Evolutionary conservation across 2,113 vertebrate genomes (phyloP).

Genomic region (Geothlypis trichas): DNA sequence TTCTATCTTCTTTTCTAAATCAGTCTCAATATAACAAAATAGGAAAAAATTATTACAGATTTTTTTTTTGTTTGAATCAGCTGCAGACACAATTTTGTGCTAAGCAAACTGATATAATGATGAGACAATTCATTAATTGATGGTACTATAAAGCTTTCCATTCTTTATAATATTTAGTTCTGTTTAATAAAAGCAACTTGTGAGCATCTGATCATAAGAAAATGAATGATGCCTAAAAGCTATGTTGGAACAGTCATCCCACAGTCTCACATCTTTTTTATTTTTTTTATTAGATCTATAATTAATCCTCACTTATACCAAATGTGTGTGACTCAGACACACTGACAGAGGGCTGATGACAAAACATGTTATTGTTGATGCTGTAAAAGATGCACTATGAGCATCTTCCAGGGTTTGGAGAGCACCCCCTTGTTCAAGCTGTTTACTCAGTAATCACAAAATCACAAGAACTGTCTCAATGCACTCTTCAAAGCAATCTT

Average conservation of each 20-base stretch:
- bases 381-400: slow-evolving; percentile 21
- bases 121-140: slow-evolving; percentile 13
- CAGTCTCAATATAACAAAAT: not conserved
- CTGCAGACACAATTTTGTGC: not conserved
- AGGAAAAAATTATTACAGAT: not conserved
- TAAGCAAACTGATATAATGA: not conserved
- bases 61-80: not conserved
- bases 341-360: slow-evolving; percentile 50
- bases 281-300: slow-evolving; percentile 30
- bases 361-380: slow-evolving; percentile 51
- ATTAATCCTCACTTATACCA: slow-evolving; percentile 51
- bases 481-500: not conserved
- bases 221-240: slow-evolving; percentile 56
- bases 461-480: not conserved
- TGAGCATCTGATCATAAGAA: slow-evolving; percentile 25
- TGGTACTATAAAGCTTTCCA: not conserved
- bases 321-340: slow-evolving; percentile 53
- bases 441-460: slow-evolving; percentile 26
- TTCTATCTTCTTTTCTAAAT: not conserved
- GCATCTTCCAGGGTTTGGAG: slow-evolving; percentile 10
- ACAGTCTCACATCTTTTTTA: slow-evolving; percentile 18
- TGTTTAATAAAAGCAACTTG: slow-evolving; percentile 16
- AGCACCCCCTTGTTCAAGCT: not conserved
- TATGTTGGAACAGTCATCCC: slow-evolving; percentile 22
- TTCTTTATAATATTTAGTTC: not conserved